Base-by-base conservation (phyloP, 35 echinoderm and acorn worm species). In the Ptychodera flava region DNA sequence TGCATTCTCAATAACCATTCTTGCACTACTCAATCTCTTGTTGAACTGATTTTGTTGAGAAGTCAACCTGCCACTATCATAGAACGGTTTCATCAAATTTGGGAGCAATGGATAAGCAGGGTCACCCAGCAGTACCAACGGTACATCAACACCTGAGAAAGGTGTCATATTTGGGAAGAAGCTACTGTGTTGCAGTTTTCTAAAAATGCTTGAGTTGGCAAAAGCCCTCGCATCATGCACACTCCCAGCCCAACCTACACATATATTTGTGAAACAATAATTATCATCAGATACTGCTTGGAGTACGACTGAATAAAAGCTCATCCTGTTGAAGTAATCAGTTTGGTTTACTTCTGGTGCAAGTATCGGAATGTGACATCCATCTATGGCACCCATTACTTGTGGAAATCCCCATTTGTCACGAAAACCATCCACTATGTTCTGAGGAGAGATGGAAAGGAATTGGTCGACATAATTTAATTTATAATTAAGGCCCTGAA, bases 221-320 rank as follows among this genome's bases (percentile, higher is more conserved):
- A 93, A 84, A 32, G 89, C 82, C 28, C 83, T 77, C 28, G 87
- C 81, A 82, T 93, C 91, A 78, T 89, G 91, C 15, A 64, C 80
- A 16, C 79, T 78, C 15, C 91, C 91, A 37, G 91, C 86, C 81
- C 87, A 84, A 64, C 91, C 91, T 1, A 91, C 78, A 6, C 80
- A 80, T 15, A 88, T 37, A 78, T 92, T 81, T 53, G 90, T 88
- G 34, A 92, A 86, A 52, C 64, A 33, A 38, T 89, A 89, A 0
- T 34, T 1, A 32, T 86, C 28, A 77, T 77, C 64, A 33, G 78
- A 52, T 31, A 86, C 64, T 1, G 85, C 85, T n/a, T 86, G 85
- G 29, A 86, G 84, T 53, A 85, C 38, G 31, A 76, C 29, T 38
- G 52, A 78, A 0, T 87, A 78, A 32, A 31, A 78, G 31, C 77